Percentiles rank a stretch among this genome's conserved stretches.
These are phyloP conservation scores for Gryllus longicercus DNA, from an alignment of 2,888 invertebrate species.

Conservation along the genomic window DNA sequence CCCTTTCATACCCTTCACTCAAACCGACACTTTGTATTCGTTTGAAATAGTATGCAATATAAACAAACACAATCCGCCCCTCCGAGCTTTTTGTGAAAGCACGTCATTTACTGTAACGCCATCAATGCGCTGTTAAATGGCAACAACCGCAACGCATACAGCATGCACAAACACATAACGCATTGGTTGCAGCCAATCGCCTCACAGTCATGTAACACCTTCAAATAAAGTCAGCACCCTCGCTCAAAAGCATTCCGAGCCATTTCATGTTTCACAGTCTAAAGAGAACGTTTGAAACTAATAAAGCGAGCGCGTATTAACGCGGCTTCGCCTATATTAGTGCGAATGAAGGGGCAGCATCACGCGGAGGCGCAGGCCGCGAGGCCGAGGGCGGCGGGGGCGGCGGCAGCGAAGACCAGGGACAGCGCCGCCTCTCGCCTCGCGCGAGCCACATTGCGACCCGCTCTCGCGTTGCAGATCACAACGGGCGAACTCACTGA, in stretches of 20 bases:
- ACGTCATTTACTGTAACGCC: conserved; percentile 17
- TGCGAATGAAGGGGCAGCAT: background rate
- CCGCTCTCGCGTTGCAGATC: too few relatives aligned
- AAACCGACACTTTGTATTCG: conserved; percentile 17
- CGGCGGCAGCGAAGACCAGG: background rate
- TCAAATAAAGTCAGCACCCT: conserved; percentile 3
- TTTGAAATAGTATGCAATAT: conserved; percentile 11
- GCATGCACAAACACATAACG: conserved; percentile 17
- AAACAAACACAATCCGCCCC: conserved; percentile 17
- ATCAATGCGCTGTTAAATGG: conserved; percentile 17
- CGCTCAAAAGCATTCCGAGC: conserved; percentile 1
- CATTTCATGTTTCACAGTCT: conserved; percentile 17
- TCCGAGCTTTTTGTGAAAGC: conserved; percentile 1
- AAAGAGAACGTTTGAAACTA: conserved; percentile 17
- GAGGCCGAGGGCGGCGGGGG: background rate
- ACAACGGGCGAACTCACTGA: too few relatives aligned
- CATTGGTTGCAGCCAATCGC: conserved; percentile 17
- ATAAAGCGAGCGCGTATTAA: conserved; percentile 3
- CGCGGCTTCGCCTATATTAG: conserved; percentile 3
- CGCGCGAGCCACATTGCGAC: too few relatives aligned
- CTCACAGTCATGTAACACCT: conserved; percentile 17
- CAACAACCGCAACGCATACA: conserved; percentile 17
- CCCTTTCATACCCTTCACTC: background rate
- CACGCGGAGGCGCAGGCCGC: background rate
- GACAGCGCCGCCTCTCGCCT: too few relatives aligned